Conservation (phyloP, 1,140 invertebrate genomes). For the Cydia splendana region DNA sequence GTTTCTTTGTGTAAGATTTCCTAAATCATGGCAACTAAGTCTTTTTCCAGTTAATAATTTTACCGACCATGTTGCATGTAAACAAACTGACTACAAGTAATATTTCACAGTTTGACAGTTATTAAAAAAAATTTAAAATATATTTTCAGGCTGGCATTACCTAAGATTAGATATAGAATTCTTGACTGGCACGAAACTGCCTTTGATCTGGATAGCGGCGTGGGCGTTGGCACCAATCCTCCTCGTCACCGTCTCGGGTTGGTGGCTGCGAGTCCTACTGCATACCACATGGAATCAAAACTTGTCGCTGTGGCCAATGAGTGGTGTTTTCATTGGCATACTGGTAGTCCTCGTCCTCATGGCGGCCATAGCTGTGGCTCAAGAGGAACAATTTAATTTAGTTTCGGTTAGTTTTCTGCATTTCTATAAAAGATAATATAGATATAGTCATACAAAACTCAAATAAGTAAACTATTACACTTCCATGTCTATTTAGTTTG, state of each 20-base stretch:
- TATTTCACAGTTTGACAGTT: too few relatives aligned
- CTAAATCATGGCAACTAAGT: not conserved
- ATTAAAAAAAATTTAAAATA: too few relatives aligned
- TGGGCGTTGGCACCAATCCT: conserved; percentile 63
- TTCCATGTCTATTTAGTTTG: too few relatives aligned
- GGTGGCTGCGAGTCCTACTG: conserved; percentile 63
- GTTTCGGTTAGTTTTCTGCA: conserved; percentile 53
- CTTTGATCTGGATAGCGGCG: conserved; percentile 57
- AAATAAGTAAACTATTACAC: too few relatives aligned
- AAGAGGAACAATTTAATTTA: conserved; percentile 74
- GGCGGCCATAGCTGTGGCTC: conserved; percentile 66
- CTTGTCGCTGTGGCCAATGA: conserved; percentile 61
- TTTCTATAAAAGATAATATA: not conserved
- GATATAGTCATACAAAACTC: too few relatives aligned
- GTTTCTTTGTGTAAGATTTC: too few relatives aligned
- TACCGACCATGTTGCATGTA: too few relatives aligned
- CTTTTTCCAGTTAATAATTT: too few relatives aligned
- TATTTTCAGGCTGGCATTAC: conserved; percentile 64
- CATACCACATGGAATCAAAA: conserved; percentile 50
- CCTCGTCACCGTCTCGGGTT: conserved; percentile 61
- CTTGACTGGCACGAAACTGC: conserved; percentile 61
- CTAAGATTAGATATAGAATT: conserved; percentile 68
- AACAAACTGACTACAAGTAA: too few relatives aligned
- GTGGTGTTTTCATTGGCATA: conserved; percentile 59
- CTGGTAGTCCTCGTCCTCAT: conserved; percentile 62